Evolutionary conservation across 2,888 invertebrate genomes (phyloP), one percentile per base, ranked within the genome.

Genomic region (Plusia festucae): DNA sequence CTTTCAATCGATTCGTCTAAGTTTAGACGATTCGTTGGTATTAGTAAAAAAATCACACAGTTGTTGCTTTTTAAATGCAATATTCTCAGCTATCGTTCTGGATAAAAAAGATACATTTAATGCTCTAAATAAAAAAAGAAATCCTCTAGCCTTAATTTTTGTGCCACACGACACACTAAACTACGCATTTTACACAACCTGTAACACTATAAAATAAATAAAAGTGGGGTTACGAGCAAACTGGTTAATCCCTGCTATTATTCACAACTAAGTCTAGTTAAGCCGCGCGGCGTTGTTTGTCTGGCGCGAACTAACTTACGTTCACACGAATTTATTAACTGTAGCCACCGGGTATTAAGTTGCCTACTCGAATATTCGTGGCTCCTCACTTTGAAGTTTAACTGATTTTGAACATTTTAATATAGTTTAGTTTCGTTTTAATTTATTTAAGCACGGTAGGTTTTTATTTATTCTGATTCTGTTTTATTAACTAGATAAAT

Each of bases 231-330:
- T 44, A 65, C 56, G 6, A 53, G 56, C 64, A 64, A 78, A 75
- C 66, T 65, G 78, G 74, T 70, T 79, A 78, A 77, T 78, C 65
- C 65, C 57, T 7, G 53, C 53, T 76, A 77, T 83, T 80, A 80
- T 76, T 83, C 72, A 76, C 62, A 61, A 70, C 59, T 75, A 69
- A 74, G 60, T 65, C 56, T 44, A 62, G 65, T 73, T 65, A 71
- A 76, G 65, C 52, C 58, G n/a, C 61, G 16, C 52, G 61, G 49
- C 61, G 16, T 73, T 75, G 69, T 77, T 77, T 74, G 65, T 65
- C 70, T 60, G 44, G 66, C 68, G 51, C 32, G 27, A 71, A 67
- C 68, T 66, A 64, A 68, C 65, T 75, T 69, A 53, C 49, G 54
- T 55, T 65, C 46, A 40, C 55, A 53, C 7, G 49, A 63, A 73